Evolutionary conservation across 2,113 vertebrate species (phyloP).

Genomic region (cattle (Bos taurus)): DNA sequence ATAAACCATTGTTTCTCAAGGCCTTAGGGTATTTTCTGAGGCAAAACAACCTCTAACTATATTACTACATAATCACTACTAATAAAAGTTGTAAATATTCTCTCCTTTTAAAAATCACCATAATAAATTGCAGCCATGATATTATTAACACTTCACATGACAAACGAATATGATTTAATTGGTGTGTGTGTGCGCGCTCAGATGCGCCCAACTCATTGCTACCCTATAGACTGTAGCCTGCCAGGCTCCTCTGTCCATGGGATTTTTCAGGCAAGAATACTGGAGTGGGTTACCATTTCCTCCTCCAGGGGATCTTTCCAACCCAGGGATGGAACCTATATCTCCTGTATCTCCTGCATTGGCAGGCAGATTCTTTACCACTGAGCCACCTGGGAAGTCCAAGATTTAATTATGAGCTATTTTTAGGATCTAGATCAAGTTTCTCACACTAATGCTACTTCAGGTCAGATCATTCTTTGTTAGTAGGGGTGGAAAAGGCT

Average conservation of each 20-base stretch:
- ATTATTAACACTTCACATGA: background rate
- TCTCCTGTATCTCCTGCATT: background rate
- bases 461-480: background rate
- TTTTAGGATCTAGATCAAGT: background rate
- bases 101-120: background rate
- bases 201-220: background rate
- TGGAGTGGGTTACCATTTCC: background rate
- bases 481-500: background rate
- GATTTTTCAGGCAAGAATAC: background rate
- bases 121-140: background rate
- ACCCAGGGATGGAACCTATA: background rate
- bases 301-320: background rate
- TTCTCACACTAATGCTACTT: background rate
- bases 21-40: conserved; percentile 55
- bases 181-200: background rate
- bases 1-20: conserved; percentile 57
- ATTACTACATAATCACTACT: background rate
- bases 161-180: background rate
- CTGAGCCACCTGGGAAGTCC: background rate
- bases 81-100: background rate
- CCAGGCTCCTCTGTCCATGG: background rate
- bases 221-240: background rate
- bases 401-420: background rate
- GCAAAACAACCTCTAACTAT: conserved; percentile 12
- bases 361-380: background rate